A percentile compares a stretch with the other conserved stretches of the same genome.
These are phyloP conservation scores for Lithodes maja DNA, from an alignment of 2,888 invertebrate genomes.

Conservation along the genomic window DNA sequence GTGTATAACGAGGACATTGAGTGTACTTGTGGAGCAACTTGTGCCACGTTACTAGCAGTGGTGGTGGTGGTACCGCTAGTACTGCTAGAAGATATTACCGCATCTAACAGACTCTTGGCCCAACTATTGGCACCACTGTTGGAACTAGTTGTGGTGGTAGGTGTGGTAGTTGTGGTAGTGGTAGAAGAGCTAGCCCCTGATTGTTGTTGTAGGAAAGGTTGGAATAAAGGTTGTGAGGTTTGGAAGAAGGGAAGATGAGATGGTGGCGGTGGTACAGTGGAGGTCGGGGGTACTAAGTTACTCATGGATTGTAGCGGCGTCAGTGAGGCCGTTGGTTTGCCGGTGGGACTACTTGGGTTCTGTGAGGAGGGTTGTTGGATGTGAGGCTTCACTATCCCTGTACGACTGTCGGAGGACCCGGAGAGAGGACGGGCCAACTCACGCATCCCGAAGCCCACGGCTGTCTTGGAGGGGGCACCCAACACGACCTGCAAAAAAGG, in stretches of 20 bases:
- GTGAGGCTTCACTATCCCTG: conserved; percentile 69
- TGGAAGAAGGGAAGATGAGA: conserved; percentile 38
- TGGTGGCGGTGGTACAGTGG: conserved; percentile 28
- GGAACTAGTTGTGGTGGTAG: conserved; percentile 1
- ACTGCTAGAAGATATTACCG: conserved; percentile 11
- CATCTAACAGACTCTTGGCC: conserved; percentile 19
- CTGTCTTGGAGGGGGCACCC: conserved; percentile 37
- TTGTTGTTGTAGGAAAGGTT: conserved; percentile 63
- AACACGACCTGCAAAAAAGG: background rate
- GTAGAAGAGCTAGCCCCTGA: background rate
- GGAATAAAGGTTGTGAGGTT: conserved; percentile 68
- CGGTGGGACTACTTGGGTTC: background rate
- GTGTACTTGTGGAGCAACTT: conserved; percentile 67
- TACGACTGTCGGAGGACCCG: conserved; percentile 35
- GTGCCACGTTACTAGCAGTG: conserved; percentile 59
- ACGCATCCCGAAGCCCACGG: conserved; percentile 44
- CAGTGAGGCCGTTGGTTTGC: conserved; percentile 45
- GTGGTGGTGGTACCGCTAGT: conserved; percentile 22
- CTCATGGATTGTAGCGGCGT: conserved; percentile 66
- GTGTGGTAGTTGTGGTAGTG: conserved; percentile 5
- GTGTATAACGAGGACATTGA: conserved; percentile 29
- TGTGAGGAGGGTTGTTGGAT: conserved; percentile 22
- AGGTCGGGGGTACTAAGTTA: conserved; percentile 56
- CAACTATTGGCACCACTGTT: conserved; percentile 27
- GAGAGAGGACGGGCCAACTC: conserved; percentile 34